Evolutionary conservation across 2,113 vertebrate genomes (phyloP), one percentile per base, ranked within the genome.

Genomic region (Stigmatopora nigra): DNA sequence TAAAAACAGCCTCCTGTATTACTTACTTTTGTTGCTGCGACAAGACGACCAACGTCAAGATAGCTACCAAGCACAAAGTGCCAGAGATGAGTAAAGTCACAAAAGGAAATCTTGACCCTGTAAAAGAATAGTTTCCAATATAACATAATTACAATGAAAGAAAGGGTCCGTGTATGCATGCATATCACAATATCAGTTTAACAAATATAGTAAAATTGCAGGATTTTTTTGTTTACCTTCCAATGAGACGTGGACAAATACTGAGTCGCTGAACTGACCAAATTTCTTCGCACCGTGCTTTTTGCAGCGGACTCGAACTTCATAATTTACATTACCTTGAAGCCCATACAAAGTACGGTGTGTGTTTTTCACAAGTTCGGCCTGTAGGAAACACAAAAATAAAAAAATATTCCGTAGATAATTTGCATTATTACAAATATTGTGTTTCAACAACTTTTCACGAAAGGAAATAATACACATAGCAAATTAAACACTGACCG

Each of bases 21-120:
- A 68, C 88, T 85, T 73, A 99, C 96, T 93, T 96, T 73, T 93
- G 89, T 78, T 97, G 93, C 85, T 94, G 93, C 25, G 91, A 92
- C 70, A 94, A 85, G 67, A 93, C 63, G 46, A 94, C 78, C 49
- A 94, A 76, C 77, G 94, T 85, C 56, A 94, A 48, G 65, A 92
- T 87, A 79, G 92, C 63, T 0, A 89, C 76, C 58, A 93, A 82
- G 47, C 90, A 92, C 84, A 92, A 85, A 48, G 85, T 79, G 77
- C 88, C 92, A 16, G 95, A 93, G 75, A 92, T 76, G 20, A 95
- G 79, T 78, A 94, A 70, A 68, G 93, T 84, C 77, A 91, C 79
- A 81, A 93, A 87, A 0, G 93, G 89, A 68, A 95, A 88, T 51
- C 69, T 86, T 9, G 93, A 87, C 71, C 90, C 97, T 98, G 89